Evolutionary conservation across 2,888 invertebrate species (phyloP), one percentile per base, ranked within the genome.

Genomic region (Pyrochroa serraticornis): DNA sequence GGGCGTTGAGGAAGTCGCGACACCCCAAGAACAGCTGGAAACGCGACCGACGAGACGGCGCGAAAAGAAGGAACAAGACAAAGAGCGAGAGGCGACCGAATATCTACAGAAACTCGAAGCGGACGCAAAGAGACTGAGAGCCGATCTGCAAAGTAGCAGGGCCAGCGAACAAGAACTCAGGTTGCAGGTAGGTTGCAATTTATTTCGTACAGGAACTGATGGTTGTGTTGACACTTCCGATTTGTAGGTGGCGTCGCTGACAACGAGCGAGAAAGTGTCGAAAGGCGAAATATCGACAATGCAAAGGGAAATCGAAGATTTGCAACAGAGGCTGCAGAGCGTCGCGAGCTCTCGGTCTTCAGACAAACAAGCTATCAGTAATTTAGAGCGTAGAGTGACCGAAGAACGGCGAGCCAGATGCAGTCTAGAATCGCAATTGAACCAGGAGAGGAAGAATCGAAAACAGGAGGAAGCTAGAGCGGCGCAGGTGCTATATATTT

Each of bases 251-350:
- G 83, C 82, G 37, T 79, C 83, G 31, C 82, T 89, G 69, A 80
- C 87, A 44, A 85, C 85, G 52, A 84, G 85, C 60, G 93, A 93
- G 72, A 86, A 87, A 71, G 83, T 83, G 66, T 80, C 83, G 35
- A 85, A 85, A 72, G 85, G 87, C 68, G 93, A 95, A 78, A 83
- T 92, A 71, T 82, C 84, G 54, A 88, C 89, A 72, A 85, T 94
- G 76, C 91, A 92, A 80, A 89, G 91, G 75, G 93, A 93, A 75
- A 90, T 94, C 77, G 94, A 95, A 71, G 90, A 91, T 75, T 82
- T 95, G 69, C 95, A 95, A 76, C 89, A 88, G 73, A 88, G 90
- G 77, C 78, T 95, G 74, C 90, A 93, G 75, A 88, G 89, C 73
- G 80, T 91, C 65, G 85, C 85, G 55, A 85, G 86, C 63, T 85